These are phyloP conservation scores for Felis chaus DNA, from an alignment of 2,113 vertebrate genomes.

Conservation along the genomic window DNA sequence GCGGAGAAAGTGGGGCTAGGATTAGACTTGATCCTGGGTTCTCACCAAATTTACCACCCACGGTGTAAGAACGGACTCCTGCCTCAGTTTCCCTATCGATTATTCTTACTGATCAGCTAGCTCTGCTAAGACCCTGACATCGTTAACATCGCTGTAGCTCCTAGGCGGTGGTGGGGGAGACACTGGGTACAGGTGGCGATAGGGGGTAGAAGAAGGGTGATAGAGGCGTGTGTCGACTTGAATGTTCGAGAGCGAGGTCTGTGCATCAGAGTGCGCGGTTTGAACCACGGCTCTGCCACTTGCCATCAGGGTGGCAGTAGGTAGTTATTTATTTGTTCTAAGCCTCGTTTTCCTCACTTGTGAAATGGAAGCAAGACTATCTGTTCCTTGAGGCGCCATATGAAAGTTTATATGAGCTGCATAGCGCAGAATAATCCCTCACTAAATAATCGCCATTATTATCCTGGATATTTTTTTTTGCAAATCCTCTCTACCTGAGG, in stretches of 20 bases:
- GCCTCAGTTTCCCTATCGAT: background rate
- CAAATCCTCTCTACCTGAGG: background rate
- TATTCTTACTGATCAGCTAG: background rate
- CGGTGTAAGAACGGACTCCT: background rate
- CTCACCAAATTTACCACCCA: background rate
- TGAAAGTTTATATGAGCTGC: background rate
- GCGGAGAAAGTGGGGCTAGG: background rate
- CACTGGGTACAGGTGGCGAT: background rate
- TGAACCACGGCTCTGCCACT: background rate
- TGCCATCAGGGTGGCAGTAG: background rate
- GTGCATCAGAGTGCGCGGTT: background rate
- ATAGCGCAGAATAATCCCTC: background rate
- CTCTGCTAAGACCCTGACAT: background rate
- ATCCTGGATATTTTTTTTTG: background rate
- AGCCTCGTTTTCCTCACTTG: background rate
- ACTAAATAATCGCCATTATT: background rate
- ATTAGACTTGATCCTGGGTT: background rate
- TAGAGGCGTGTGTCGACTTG: background rate
- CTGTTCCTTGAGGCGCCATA: background rate
- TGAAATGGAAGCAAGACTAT: background rate
- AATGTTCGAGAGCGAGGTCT: background rate
- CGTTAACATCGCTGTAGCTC: background rate
- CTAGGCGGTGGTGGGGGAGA: background rate
- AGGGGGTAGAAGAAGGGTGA: too few species aligned
- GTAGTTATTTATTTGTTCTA: background rate